phyloP scores from a whole-genome alignment of 2,113 vertebrate genomes.

The Semnornis frantzii region DNA sequence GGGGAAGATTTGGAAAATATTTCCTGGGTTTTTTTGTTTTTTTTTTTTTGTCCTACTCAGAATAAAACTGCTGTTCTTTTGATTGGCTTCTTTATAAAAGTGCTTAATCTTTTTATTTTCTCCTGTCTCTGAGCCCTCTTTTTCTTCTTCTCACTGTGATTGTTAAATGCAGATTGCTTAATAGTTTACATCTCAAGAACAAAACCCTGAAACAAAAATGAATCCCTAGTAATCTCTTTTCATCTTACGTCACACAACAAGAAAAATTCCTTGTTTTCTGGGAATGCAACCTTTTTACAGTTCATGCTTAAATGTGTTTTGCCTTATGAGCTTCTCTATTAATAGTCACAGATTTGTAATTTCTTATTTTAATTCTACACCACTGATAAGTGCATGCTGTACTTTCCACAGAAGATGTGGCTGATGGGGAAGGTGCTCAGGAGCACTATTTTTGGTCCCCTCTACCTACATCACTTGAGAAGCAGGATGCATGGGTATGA shows the following conservation, averaged over 20 bases:
- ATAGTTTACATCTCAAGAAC: not conserved
- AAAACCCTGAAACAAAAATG: not conserved
- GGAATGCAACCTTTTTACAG: not conserved
- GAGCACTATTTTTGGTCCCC: not conserved
- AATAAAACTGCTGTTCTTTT: not conserved
- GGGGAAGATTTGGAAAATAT: not conserved
- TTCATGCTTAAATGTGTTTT: not conserved
- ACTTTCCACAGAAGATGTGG: not conserved
- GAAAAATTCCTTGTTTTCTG: not conserved
- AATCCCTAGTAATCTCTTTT: not conserved
- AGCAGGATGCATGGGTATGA: not conserved
- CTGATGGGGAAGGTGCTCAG: not conserved
- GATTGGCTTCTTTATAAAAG: not conserved
- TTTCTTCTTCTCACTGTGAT: not conserved
- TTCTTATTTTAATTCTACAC: not conserved
- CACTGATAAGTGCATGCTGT: not conserved
- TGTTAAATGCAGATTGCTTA: not conserved
- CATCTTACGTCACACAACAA: not conserved
- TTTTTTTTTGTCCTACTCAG: not conserved
- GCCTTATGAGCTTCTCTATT: not conserved
- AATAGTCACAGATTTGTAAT: not conserved
- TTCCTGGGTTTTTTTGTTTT: not conserved
- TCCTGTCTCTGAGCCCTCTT: not conserved
- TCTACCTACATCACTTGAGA: not conserved
- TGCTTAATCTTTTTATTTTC: not conserved